Evolutionary conservation across 2,113 vertebrate species (phyloP), one percentile per base, ranked within the genome.

Genomic region (Pungitius pungitius): DNA sequence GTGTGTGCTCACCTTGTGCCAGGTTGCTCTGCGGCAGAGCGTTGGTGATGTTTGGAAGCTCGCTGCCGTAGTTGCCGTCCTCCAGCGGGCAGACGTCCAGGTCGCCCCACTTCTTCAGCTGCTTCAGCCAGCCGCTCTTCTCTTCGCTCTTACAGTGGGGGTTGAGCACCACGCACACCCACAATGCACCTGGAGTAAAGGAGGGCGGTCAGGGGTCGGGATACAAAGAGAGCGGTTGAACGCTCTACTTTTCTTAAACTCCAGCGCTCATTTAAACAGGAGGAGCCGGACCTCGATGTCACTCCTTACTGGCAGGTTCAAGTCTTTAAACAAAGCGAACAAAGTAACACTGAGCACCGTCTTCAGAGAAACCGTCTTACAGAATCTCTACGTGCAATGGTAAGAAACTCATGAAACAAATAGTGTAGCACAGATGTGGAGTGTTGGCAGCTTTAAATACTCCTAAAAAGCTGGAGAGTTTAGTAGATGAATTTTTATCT

Each of bases 121-220:
- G 97, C 88, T 95, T 95, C 30, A 99, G 93, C 98, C 98, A 99
- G 88, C 94, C 92, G 73, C 91, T 95, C 87, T 98, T 99, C 92
- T 99, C 98, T 63, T 99, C 97, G 63, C 96, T 94, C 89, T 98
- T 99, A 87, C 98, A 99, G 91, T 99, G 98, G 0, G 98, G 98
- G 91, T 99, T 99, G 58, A 99, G 88, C 90, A 99, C 97, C 64
- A 99, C 96, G 0, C 98, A 99, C 69, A 99, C 97, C 98, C 98
- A 99, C 86, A 99, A 89, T 0, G 97, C 97, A 92, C 98, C 98
- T 99, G 93, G 75, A 70, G 33, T 37, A 3, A 51, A 11, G 47
- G 6, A 58, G 1, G 35, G 61, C 0, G 42, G 52, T 68, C 52
- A 77, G 51, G 60, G 42, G 47, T 81, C 52, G 57, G 68, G 17